Percentiles rank a stretch among this genome's conserved stretches.
Conservation (phyloP, 2,888 invertebrate species). For the Drosophila rellima region DNA sequence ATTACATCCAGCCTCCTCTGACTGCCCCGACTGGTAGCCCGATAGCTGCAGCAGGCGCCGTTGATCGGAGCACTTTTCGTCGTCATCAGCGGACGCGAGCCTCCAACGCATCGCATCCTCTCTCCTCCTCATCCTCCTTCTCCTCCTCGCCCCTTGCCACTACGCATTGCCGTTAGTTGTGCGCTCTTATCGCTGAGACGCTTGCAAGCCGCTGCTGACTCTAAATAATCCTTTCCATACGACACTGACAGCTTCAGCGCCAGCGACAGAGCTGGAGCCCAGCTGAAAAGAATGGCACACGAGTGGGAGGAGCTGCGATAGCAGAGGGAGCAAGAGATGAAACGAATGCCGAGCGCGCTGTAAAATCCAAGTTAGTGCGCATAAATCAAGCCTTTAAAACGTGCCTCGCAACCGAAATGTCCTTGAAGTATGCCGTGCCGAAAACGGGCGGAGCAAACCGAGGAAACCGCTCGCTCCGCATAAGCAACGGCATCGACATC, state of each 20-base stretch:
- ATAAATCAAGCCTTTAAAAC: slow-evolving; percentile 84
- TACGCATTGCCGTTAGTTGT: slow-evolving; percentile 65
- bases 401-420: slow-evolving; percentile 82
- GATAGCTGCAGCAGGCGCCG: slow-evolving; percentile 15
- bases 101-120: slow-evolving; percentile 48
- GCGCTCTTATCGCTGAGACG: slow-evolving; percentile 74
- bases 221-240: slow-evolving; percentile 80
- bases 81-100: slow-evolving; percentile 64
- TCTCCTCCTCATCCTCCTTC: no score
- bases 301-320: slow-evolving; percentile 20
- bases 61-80: slow-evolving; percentile 72
- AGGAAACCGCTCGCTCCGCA: slow-evolving; percentile 39
- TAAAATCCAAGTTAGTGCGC: slow-evolving; percentile 82
- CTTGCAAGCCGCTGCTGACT: slow-evolving; percentile 81
- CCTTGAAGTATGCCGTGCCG: slow-evolving; percentile 68
- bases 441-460: slow-evolving; percentile 15
- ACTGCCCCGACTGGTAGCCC: slow-evolving; percentile 2
- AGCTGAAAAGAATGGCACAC: slow-evolving; percentile 37
- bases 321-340: slow-evolving; percentile 37
- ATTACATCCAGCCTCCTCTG: not conserved
- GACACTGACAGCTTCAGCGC: slow-evolving; percentile 67
- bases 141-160: slow-evolving; percentile 15
- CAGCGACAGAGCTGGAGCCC: slow-evolving; percentile 29
- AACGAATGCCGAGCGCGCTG: slow-evolving; percentile 61
- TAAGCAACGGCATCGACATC: slow-evolving; percentile 48